Conservation (phyloP, 1,140 invertebrate genomes). For the Ooceraea biroi region DNA sequence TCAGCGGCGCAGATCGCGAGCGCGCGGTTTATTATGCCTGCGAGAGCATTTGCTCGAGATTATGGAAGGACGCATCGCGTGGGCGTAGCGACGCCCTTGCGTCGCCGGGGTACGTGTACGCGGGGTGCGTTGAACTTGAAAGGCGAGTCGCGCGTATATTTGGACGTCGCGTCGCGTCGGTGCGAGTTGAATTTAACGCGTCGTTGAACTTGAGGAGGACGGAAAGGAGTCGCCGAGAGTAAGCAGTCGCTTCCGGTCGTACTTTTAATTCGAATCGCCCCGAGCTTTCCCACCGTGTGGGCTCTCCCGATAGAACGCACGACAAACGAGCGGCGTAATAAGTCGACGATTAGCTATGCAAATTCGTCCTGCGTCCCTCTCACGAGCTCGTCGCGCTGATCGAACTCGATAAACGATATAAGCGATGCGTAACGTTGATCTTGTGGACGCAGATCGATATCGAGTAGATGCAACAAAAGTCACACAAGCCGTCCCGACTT, state of each 20-base stretch:
- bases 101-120: neutral
- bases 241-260: slow-evolving; percentile 78
- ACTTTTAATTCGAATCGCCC: slow-evolving; percentile 76
- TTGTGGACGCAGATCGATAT: neutral
- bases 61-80: slow-evolving; percentile 16
- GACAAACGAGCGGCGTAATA: slow-evolving; percentile 15
- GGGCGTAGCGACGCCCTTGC: slow-evolving; percentile 13
- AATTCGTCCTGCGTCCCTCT: neutral
- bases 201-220: slow-evolving; percentile 71
- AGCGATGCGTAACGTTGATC: neutral
- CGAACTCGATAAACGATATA: slow-evolving; percentile 2
- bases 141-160: slow-evolving; percentile 68
- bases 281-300: slow-evolving; percentile 60
- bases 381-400: slow-evolving; percentile 3
- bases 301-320: slow-evolving; percentile 19
- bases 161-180: slow-evolving; percentile 58
- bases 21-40: slow-evolving; percentile 9
- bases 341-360: slow-evolving; percentile 37
- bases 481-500: neutral
- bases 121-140: slow-evolving; percentile 76
- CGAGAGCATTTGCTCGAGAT: slow-evolving; percentile 28
- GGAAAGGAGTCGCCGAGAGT: slow-evolving; percentile 64
- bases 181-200: slow-evolving; percentile 78
- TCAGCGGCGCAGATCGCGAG: slow-evolving; percentile 5
- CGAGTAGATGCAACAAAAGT: slow-evolving; percentile 10